Base-by-base conservation (phyloP, 2,888 invertebrate genomes). In the Trachelus tabidus region DNA sequence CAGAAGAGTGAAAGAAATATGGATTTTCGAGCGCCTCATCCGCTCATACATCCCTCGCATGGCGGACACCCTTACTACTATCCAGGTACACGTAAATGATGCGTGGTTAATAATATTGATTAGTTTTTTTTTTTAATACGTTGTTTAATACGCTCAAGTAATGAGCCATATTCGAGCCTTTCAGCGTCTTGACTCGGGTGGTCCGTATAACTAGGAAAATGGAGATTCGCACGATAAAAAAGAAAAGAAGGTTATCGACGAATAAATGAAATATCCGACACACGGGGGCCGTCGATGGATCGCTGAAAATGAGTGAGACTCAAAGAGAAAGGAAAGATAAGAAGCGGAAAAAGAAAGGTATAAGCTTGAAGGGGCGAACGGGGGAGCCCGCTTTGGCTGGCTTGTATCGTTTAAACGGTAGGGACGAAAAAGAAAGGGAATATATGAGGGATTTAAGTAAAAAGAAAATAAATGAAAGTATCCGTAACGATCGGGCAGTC, bases 21-120 rank as follows among this genome's bases (percentile, higher is more conserved):
- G 91, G 90, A 91, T 88, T 91, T 90, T 88, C 91, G 91, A 79
- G 90, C 90, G 79, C 90, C 90, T 40, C 90, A 91, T 87, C 90
- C 90, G 78, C 88, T 88, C 79, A 89, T 90, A 81, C 91, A 90
- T 82, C 89, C 91, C 69, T 87, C 90, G 80, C 90, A 90, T 81
- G 87, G 87, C 75, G 89, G 89, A 81, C 90, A 90, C 79, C 90
- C 90, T 31, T 90, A 90, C 82, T 90, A 90, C 77, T 85, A 85
- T 81, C 84, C 85, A 85, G 85, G 85, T 85, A 85, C 73, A 76
- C 68, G 31, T 71, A 34, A 56, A 56, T 23, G 6, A 23, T 23
- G 1, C 23, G 23, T 56, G 6, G 15, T 56, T 15, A 23, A 56
- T 56, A 23, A 56, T 15, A 56, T 56, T 9, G 9, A 23, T 23